Percentiles rank a stretch among this genome's conserved stretches.
These are phyloP conservation scores for Reticulitermes speratus DNA, from an alignment of 1,140 invertebrate genomes.

Conservation along the genomic window DNA sequence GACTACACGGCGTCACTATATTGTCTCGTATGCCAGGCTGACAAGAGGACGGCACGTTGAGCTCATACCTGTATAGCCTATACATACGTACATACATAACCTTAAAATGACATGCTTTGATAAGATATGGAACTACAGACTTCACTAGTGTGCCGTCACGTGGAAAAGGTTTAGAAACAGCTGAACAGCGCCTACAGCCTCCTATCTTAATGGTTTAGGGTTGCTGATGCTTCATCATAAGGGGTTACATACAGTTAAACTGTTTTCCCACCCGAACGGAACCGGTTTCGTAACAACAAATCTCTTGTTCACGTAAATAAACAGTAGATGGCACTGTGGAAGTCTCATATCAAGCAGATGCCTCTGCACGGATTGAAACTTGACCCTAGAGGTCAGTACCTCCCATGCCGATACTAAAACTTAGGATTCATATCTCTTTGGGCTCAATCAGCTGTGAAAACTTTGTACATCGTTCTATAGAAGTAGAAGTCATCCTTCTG, in stretches of 20 bases:
- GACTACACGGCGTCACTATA: no score
- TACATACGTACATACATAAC: no score
- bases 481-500: neutral
- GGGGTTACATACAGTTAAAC: neutral
- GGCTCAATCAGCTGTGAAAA: slow-evolving; percentile 15
- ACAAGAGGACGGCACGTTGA: no score
- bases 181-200: neutral
- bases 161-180: neutral
- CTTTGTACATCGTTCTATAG: neutral
- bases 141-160: no score
- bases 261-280: neutral
- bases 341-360: neutral
- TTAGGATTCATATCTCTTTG: neutral
- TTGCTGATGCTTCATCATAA: neutral
- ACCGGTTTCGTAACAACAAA: neutral
- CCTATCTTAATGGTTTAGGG: neutral
- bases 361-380: neutral
- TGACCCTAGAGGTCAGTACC: slow-evolving; percentile 4
- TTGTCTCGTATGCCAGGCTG: no score
- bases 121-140: no score
- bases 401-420: neutral
- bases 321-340: slow-evolving; percentile 9
- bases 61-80: no score
- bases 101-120: no score
- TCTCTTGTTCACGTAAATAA: neutral